Percentiles rank a stretch among this genome's conserved stretches.
Conservation (phyloP, 2,797 vertebrate genomes). For the Gymnodraco acuticeps region DNA sequence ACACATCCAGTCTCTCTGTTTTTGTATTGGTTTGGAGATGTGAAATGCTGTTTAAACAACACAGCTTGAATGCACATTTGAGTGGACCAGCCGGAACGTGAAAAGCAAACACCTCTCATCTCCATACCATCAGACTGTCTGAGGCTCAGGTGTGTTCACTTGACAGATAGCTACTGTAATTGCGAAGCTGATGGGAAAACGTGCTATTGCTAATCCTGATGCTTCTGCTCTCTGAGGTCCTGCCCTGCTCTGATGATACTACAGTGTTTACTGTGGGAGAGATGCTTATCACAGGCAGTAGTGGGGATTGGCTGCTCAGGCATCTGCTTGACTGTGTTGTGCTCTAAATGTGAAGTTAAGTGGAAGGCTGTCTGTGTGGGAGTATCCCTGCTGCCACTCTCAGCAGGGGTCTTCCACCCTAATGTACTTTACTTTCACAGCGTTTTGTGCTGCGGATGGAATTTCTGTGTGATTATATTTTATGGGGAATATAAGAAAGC, state of each 20-base stretch:
- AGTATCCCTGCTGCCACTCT: neutral
- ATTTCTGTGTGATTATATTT: neutral
- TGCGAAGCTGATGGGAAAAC: slow-evolving; percentile 2
- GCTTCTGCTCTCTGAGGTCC: slow-evolving; percentile 7
- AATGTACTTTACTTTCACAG: neutral
- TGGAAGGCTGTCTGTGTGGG: slow-evolving; percentile 25
- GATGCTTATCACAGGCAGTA: slow-evolving; percentile 6
- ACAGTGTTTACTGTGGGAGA: slow-evolving; percentile 16
- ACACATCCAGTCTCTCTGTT: slow-evolving; percentile 19
- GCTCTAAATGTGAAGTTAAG: slow-evolving; percentile 58
- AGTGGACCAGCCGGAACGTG: slow-evolving; percentile 6
- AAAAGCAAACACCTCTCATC: slow-evolving; percentile 25
- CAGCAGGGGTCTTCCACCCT: neutral
- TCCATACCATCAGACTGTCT: slow-evolving; percentile 53
- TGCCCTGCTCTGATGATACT: slow-evolving; percentile 1
- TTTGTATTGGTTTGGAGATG: slow-evolving; percentile 48
- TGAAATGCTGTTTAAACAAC: slow-evolving; percentile 15
- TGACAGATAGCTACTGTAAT: slow-evolving; percentile 17
- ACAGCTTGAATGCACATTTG: slow-evolving; percentile 7
- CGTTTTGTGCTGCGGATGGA: neutral
- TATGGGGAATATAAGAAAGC: neutral
- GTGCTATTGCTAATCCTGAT: neutral
- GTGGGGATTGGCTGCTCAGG: slow-evolving; percentile 9
- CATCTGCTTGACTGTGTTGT: slow-evolving; percentile 29
- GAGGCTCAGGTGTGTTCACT: slow-evolving; percentile 32